Percentiles rank a stretch among this genome's conserved stretches.
phyloP scores from a whole-genome alignment of 2,113 vertebrate species.

The Dasyurus viverrinus region DNA sequence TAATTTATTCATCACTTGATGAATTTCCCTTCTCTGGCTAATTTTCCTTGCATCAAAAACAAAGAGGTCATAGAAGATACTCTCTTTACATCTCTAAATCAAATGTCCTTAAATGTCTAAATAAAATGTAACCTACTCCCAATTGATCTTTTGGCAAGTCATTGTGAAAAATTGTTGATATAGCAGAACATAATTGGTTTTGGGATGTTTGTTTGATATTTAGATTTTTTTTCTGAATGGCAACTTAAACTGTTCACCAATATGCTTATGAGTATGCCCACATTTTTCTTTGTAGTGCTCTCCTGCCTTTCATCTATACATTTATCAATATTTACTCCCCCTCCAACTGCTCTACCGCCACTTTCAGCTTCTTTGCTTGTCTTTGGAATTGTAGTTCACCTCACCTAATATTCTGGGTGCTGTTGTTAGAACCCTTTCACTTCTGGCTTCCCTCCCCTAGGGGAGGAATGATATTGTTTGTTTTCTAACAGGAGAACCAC shows the following conservation, averaged over 20 bases:
- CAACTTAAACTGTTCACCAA: background rate
- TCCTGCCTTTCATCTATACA: background rate
- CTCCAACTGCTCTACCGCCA: background rate
- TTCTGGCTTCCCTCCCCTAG: constrained; percentile 25
- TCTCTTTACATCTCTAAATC: background rate
- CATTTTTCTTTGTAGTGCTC: background rate
- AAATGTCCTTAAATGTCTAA: background rate
- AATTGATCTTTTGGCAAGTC: background rate
- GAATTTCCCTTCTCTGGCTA: background rate
- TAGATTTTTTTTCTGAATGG: background rate
- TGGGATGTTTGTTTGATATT: rapidly evolving
- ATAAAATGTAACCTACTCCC: background rate
- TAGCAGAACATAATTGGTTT: rapidly evolving
- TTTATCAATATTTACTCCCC: background rate
- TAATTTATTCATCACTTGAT: background rate
- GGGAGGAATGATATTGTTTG: constrained; percentile 26
- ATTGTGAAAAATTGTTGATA: background rate
- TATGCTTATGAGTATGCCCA: background rate
- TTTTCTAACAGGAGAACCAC: background rate
- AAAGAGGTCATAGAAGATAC: background rate
- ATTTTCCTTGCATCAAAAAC: background rate
- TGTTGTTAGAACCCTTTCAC: background rate
- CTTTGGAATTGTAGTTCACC: constrained; percentile 29
- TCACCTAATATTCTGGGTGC: constrained; percentile 26
- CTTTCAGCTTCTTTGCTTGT: background rate